Conservation (phyloP, 2,888 invertebrate genomes). For the Cryptus viduatorius region DNA sequence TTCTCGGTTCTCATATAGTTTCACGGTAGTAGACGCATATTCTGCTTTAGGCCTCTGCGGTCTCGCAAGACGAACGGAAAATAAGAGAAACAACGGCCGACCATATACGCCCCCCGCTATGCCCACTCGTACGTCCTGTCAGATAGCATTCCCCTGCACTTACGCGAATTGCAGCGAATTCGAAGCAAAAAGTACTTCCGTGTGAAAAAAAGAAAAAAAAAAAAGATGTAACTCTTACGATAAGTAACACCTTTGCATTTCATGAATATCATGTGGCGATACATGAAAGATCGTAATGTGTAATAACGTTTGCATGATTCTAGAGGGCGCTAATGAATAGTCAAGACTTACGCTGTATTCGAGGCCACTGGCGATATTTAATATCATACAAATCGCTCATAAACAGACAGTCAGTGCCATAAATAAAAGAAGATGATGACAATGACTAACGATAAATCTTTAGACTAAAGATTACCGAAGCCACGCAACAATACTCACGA, state of each 20-base stretch:
- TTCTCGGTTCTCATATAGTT: slow-evolving; percentile 5
- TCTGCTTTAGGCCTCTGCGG: slow-evolving; percentile 20
- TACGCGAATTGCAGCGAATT: slow-evolving; percentile 27
- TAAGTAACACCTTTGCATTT: slow-evolving; percentile 13
- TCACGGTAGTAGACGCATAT: slow-evolving; percentile 21
- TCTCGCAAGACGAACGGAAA: slow-evolving; percentile 15
- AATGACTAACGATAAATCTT: neutral
- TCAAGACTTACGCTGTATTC: neutral
- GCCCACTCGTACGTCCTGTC: slow-evolving; percentile 21
- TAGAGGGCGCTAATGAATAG: neutral
- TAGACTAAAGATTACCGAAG: neutral
- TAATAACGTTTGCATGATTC: slow-evolving; percentile 2
- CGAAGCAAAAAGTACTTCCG: slow-evolving; percentile 41
- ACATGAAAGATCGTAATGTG: neutral
- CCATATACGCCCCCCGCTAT: slow-evolving; percentile 16
- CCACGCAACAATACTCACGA: neutral
- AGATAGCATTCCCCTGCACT: slow-evolving; percentile 38
- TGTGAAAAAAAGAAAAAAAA: slow-evolving; percentile 26
- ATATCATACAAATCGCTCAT: neutral
- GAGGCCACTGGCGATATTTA: neutral
- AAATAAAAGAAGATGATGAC: neutral
- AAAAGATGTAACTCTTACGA: neutral
- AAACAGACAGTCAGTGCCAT: neutral
- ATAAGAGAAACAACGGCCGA: slow-evolving; percentile 36
- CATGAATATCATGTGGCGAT: neutral